These are phyloP conservation scores for Clytia hemisphaerica DNA, from an alignment of 30 jellyfish, hydroid and myxozoan species.

Conservation along the genomic window DNA sequence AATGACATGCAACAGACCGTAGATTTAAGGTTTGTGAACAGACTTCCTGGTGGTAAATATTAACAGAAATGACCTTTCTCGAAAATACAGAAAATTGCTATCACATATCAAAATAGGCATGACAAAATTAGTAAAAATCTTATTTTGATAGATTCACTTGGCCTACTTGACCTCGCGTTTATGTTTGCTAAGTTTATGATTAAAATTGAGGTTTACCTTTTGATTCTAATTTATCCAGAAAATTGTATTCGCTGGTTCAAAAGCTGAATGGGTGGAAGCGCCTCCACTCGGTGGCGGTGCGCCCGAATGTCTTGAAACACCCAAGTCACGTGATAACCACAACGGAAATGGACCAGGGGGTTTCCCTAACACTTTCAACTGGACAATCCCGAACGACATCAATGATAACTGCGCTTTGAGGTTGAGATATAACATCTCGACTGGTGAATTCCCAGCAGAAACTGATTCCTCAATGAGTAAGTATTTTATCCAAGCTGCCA, in stretches of 20 bases:
- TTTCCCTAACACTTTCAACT: conserved; percentile 69
- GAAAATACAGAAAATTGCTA: no score
- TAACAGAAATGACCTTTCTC: no score
- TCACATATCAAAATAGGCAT: no score
- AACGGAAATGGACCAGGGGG: conserved; percentile 86
- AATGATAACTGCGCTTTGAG: conserved; percentile 71
- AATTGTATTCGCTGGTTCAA: no score
- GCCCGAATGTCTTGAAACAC: conserved; percentile 67
- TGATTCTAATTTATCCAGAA: no score
- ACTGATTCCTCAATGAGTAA: conserved; percentile 41
- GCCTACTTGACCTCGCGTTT: no score
- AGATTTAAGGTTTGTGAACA: no score
- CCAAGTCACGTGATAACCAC: conserved; percentile 95
- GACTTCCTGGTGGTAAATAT: no score
- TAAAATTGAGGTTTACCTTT: neutral
- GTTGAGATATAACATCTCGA: conserved; percentile 84
- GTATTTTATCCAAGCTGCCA: neutral
- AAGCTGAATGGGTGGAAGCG: conserved; percentile 58
- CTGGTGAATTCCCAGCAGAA: conserved; percentile 66
- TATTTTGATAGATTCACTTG: no score
- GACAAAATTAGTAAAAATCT: no score
- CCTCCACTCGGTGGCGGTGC: conserved; percentile 43
- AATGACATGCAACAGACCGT: no score
- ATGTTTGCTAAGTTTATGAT: neutral
- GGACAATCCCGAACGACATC: conserved; percentile 74